phyloP scores from a whole-genome alignment of 2,888 invertebrate genomes.

The Himalopsyche tibetana region DNA sequence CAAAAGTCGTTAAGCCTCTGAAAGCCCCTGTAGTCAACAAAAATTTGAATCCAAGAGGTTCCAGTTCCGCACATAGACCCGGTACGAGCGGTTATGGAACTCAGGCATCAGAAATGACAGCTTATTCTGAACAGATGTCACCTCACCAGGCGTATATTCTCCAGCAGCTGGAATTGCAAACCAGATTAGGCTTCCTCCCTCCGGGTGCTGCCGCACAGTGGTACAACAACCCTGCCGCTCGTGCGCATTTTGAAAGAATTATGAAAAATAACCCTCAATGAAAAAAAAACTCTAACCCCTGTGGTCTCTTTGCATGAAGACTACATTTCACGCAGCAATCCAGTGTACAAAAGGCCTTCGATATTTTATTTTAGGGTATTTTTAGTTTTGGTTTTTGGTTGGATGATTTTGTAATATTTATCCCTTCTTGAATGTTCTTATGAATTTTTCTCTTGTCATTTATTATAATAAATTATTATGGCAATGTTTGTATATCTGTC shows the following conservation, averaged over 20 bases:
- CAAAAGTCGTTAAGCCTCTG: conserved; percentile 71
- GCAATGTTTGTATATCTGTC: too few relatives aligned
- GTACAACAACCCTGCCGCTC: conserved; percentile 63
- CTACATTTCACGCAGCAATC: background rate
- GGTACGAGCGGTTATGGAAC: conserved; percentile 38
- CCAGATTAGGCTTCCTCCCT: conserved; percentile 60
- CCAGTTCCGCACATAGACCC: conserved; percentile 22
- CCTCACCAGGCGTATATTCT: conserved; percentile 62
- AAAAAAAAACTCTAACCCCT: background rate
- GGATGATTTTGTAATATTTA: too few relatives aligned
- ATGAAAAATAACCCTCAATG: conserved; percentile 71
- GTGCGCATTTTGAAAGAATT: conserved; percentile 68
- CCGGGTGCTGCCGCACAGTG: conserved; percentile 64
- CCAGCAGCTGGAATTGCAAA: conserved; percentile 64
- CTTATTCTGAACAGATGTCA: conserved; percentile 45
- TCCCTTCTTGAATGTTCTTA: too few relatives aligned
- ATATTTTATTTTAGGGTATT: background rate
- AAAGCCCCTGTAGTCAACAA: conserved; percentile 70
- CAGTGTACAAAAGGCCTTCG: conserved; percentile 32
- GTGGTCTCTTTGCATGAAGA: background rate
- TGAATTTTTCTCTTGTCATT: too few relatives aligned
- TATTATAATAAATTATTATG: too few relatives aligned
- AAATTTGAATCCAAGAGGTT: conserved; percentile 66
- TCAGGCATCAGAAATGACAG: conserved; percentile 18
- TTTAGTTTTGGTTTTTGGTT: too few relatives aligned